These are phyloP conservation scores for Acinonyx jubatus DNA, from an alignment of 2,113 vertebrate species.

Conservation along the genomic window DNA sequence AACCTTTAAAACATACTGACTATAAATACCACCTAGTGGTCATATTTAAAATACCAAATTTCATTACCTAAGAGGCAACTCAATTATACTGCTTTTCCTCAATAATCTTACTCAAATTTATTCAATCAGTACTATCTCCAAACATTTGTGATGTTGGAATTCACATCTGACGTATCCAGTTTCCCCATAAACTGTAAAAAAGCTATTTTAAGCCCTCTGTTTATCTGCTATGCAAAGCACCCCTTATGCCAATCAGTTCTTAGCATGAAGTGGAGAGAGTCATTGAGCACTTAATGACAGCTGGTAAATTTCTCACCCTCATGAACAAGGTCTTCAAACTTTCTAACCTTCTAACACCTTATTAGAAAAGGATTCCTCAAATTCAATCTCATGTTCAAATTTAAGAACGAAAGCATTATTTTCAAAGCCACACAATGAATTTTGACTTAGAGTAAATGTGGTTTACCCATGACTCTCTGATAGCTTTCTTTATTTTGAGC, in stretches of 20 bases:
- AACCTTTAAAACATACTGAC: conserved; percentile 32
- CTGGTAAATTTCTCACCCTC: not conserved
- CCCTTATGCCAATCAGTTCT: not conserved
- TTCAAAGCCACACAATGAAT: not conserved
- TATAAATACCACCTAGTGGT: conserved; percentile 80
- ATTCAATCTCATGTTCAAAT: conserved; percentile 7
- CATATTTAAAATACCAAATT: conserved; percentile 57
- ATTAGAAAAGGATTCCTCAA: conserved; percentile 36
- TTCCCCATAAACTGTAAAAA: not conserved
- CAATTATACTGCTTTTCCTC: not conserved
- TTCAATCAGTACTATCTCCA: not conserved
- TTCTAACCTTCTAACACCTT: not conserved
- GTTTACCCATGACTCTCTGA: not conserved
- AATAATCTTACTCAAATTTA: not conserved
- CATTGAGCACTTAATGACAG: not conserved
- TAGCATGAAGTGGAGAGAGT: not conserved
- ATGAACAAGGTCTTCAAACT: not conserved
- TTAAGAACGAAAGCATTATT: conserved; percentile 38
- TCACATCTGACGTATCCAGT: not conserved
- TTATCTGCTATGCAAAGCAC: not conserved
- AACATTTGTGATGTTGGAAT: not conserved
- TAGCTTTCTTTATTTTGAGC: conserved; percentile 16
- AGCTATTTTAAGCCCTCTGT: not conserved
- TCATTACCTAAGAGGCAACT: not conserved
- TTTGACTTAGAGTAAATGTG: not conserved